Evolutionary conservation across 2,888 invertebrate genomes (phyloP), one percentile per base, ranked within the genome.

Genomic region (Eristalinus aeneus): DNA sequence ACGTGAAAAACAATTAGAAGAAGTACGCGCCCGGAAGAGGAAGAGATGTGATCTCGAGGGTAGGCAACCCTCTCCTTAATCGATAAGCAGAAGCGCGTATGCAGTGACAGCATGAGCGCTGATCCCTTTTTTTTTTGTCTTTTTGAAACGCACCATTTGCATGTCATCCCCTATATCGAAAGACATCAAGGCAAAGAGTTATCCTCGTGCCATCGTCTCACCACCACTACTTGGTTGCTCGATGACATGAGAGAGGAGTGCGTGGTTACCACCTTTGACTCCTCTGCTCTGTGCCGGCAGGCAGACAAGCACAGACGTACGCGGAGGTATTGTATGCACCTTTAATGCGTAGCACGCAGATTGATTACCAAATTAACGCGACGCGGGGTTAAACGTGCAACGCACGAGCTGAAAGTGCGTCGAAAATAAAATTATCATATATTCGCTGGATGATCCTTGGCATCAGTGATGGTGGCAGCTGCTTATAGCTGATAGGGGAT

Each of bases 351-450:
- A 82, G 63, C 71, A 78, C 82, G 82, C 77, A 82, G 77, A 86
- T 82, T 86, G 86, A 82, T 82, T 74, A 78, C 75, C 64, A 64
- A 64, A 58, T 69, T 27, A n/a, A 27, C 27, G 27, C 5, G 27
- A 5, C 27, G 27, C 46, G 32, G 77, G 82, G 77, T 86, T 86
- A 71, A 82, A 63, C 46, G 71, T 34, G 73, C 73, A 56, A 56
- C 56, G 46, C 85, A 86, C 86, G 82, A 78, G 86, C 61, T 82
- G 32, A 78, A 77, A 86, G 82, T 82, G 78, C 86, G 86, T 86
- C 82, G 73, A 36, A 20, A 39, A 72, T 72, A 71, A 76, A 82
- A 82, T 86, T 78, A 78, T 82, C 77, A 86, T 86, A 78, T 58
- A 5, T 65, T n/a, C 11, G 56, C 56, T 11, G 60, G 39, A n/a